Evolutionary conservation across 2,888 invertebrate genomes (phyloP).

Genomic region (Ophonus ardosiacus): DNA sequence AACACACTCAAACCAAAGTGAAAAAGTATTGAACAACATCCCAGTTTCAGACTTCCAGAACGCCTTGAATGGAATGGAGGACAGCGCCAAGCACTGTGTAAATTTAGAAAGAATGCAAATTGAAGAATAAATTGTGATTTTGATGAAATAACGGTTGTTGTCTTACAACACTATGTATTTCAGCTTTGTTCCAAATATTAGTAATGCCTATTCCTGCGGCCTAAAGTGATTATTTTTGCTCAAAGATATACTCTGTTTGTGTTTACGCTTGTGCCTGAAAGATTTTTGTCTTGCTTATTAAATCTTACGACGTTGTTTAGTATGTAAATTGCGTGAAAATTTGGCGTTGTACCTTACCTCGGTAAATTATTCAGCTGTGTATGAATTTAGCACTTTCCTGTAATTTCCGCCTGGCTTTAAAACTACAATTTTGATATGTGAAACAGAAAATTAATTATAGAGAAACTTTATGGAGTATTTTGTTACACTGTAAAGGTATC

Average conservation of each 20-base stretch:
- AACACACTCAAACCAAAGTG: too few relatives aligned
- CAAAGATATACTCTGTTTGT: neutral
- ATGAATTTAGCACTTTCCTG: neutral
- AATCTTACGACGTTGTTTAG: neutral
- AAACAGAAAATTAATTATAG: neutral
- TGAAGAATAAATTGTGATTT: too few relatives aligned
- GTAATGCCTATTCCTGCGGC: neutral
- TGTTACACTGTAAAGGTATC: too few relatives aligned
- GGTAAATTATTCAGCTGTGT: neutral
- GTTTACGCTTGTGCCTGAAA: neutral
- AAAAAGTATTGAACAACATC: too few relatives aligned
- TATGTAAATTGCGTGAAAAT: slow-evolving; percentile 29
- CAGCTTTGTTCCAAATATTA: neutral
- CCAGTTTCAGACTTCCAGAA: too few relatives aligned
- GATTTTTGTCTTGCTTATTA: neutral
- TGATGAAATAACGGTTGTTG: too few relatives aligned
- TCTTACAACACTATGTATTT: too few relatives aligned
- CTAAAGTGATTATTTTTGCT: neutral
- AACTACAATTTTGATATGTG: neutral
- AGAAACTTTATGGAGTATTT: too few relatives aligned
- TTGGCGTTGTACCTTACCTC: neutral
- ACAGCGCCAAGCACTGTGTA: too few relatives aligned
- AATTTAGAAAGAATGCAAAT: too few relatives aligned
- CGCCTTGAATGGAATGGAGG: too few relatives aligned
- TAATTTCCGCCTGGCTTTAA: neutral